Conservation (phyloP, 2,113 vertebrate genomes). For the Macaca nemestrina region DNA sequence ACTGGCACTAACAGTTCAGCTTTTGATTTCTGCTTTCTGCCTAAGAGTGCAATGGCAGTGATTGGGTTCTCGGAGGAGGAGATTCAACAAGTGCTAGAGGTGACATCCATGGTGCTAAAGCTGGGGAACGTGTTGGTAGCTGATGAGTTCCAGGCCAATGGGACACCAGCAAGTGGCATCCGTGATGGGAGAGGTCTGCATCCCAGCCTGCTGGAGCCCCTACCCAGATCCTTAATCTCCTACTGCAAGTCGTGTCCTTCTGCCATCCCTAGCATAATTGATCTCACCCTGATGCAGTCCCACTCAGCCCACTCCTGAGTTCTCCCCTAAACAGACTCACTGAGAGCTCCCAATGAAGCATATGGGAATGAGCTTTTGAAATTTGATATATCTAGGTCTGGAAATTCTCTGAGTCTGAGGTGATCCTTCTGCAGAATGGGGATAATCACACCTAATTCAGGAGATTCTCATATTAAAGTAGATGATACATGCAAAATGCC, state of each 20-base stretch:
- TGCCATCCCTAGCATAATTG: neutral
- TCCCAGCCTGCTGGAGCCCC: neutral
- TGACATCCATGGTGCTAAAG: conserved; percentile 86
- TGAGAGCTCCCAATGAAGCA: neutral
- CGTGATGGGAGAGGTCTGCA: conserved; percentile 77
- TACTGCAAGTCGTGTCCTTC: neutral
- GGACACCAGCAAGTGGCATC: conserved; percentile 82
- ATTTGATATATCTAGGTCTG: neutral
- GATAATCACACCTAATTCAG: neutral
- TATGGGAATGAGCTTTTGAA: neutral
- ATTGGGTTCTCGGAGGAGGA: conserved; percentile 84
- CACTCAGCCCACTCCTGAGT: neutral
- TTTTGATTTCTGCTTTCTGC: neutral
- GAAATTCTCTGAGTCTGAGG: neutral
- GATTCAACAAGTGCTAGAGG: conserved; percentile 82
- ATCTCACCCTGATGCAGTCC: neutral
- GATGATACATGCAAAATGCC: neutral
- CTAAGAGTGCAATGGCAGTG: conserved; percentile 84
- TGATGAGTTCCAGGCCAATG: conserved; percentile 82
- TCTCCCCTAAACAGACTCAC: neutral
- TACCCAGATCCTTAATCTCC: neutral
- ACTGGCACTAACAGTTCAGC: neutral
- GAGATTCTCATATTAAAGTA: conserved; percentile 6
- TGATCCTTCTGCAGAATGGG: neutral
- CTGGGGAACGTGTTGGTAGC: conserved; percentile 83